phyloP scores from a whole-genome alignment of 2,888 invertebrate species.

The Apamea epomidion region DNA sequence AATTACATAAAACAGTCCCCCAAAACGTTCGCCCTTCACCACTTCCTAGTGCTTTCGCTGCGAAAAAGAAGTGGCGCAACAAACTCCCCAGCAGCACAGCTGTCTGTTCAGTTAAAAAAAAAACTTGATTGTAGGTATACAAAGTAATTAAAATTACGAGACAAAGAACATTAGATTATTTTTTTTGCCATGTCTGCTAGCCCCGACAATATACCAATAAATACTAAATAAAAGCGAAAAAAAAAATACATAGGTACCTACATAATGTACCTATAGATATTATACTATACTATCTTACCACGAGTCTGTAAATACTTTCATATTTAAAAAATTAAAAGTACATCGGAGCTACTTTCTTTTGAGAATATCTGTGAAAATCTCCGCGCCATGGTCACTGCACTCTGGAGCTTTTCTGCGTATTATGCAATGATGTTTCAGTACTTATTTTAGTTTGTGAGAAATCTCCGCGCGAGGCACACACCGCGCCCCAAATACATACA shows the following conservation, averaged over 20 bases:
- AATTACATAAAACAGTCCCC: neutral
- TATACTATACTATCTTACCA: neutral
- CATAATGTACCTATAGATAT: neutral
- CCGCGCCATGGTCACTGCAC: conserved; percentile 68
- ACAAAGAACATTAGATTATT: neutral
- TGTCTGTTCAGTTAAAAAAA: neutral
- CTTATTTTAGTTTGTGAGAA: conserved; percentile 88
- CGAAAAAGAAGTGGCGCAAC: neutral
- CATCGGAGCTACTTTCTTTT: neutral
- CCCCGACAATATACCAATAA: too few species aligned
- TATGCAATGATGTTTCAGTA: conserved; percentile 87
- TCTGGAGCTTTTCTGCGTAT: conserved; percentile 87
- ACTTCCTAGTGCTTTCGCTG: neutral
- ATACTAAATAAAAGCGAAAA: too few species aligned
- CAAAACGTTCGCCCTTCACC: neutral
- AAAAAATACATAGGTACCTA: neutral
- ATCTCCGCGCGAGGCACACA: conserved; percentile 77
- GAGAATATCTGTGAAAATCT: conserved; percentile 67
- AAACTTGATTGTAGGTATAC: too few species aligned
- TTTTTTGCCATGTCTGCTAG: neutral
- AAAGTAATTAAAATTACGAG: too few species aligned
- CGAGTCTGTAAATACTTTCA: neutral
- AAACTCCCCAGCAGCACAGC: neutral
- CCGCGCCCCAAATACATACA: conserved; percentile 65
- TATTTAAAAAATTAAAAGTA: neutral